phyloP scores from a whole-genome alignment of 2,797 vertebrate genomes.

The Podarcis lilfordi region DNA sequence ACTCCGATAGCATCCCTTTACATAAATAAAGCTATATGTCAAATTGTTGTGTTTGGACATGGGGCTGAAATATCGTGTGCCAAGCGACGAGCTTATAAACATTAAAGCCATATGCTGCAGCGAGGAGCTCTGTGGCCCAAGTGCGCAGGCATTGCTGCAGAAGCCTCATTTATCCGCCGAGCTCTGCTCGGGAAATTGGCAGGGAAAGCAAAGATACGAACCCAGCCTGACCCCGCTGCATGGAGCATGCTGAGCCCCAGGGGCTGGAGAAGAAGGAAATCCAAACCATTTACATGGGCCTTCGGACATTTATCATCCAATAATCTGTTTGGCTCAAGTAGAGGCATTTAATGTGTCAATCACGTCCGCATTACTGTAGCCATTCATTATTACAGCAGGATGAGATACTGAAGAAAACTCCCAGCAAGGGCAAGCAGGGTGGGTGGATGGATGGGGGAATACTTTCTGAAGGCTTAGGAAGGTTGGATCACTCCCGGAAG shows the following conservation, averaged over 20 bases:
- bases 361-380: constrained; percentile 32
- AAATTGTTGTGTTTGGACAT: background rate
- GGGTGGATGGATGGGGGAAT: constrained; percentile 19
- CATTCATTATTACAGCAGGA: background rate
- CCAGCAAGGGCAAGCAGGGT: constrained; percentile 6
- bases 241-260: background rate
- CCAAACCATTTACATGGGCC: constrained; percentile 28
- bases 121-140: background rate
- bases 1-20: constrained; percentile 23
- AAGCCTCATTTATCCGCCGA: background rate
- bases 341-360: constrained; percentile 47
- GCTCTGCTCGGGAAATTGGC: accelerated
- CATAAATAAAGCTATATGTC: background rate
- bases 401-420: constrained; percentile 42
- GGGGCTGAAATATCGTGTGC: constrained; percentile 17
- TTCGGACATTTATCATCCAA: constrained; percentile 24
- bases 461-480: background rate
- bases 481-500: constrained; percentile 10
- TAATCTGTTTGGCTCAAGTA: constrained; percentile 36
- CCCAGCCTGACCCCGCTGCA: constrained; percentile 13
- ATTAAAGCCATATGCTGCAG: background rate
- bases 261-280: constrained; percentile 8
- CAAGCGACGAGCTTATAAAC: constrained; percentile 8
- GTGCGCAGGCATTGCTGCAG: background rate
- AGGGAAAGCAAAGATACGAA: constrained; percentile 1